A percentile compares a stretch with the other conserved stretches of the same genome.
Evolutionary conservation across 1,140 invertebrate species (phyloP).

Genomic region (Platyscapa corneri): DNA sequence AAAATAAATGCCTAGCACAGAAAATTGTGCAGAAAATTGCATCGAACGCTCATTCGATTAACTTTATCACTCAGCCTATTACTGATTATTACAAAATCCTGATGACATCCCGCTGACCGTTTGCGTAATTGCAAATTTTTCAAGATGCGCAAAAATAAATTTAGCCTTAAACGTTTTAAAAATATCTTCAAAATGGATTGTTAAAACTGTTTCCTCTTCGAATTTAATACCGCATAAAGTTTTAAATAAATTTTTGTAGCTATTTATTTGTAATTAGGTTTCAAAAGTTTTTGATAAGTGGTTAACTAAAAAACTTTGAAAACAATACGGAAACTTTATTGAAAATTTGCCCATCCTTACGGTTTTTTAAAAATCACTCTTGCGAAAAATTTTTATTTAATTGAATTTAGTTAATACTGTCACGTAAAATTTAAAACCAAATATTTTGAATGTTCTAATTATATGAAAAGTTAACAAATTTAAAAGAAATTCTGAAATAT

Average conservation of each 20-base stretch:
- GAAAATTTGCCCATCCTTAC: too few species aligned
- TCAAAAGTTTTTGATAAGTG: not conserved
- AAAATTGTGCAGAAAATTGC: not conserved
- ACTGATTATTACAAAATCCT: not conserved
- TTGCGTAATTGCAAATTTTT: not conserved
- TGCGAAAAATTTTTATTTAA: too few species aligned
- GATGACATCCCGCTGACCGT: not conserved
- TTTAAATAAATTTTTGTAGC: not conserved
- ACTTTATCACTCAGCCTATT: not conserved
- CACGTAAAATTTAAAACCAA: too few species aligned
- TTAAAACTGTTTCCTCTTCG: not conserved
- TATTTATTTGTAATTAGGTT: not conserved
- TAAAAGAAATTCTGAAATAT: too few species aligned
- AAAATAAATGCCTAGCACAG: not conserved
- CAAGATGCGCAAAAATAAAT: not conserved
- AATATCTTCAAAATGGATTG: not conserved
- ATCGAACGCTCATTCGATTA: not conserved
- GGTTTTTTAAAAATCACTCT: too few species aligned
- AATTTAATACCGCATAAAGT: not conserved
- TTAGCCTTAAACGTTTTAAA: not conserved
- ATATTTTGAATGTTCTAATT: too few species aligned
- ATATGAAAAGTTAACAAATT: too few species aligned
- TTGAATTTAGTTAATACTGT: too few species aligned
- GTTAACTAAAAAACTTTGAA: too few species aligned
- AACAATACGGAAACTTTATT: too few species aligned